Percentiles rank a stretch among this genome's conserved stretches.
These are phyloP conservation scores for Chloroceryle amazona DNA, from an alignment of 2,797 vertebrate genomes.

Conservation along the genomic window DNA sequence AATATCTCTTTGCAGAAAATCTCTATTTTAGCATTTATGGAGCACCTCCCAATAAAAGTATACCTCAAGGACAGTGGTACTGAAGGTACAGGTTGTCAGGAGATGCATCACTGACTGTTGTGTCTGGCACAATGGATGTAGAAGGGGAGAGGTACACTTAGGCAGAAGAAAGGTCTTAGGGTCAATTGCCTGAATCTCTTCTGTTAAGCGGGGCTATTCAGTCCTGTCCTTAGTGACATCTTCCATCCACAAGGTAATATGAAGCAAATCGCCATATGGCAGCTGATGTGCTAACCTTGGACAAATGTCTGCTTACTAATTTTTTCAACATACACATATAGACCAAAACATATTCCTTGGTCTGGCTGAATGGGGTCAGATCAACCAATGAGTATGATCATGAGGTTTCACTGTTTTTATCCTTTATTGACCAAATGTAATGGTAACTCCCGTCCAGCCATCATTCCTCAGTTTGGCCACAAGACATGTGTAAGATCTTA, in stretches of 20 bases:
- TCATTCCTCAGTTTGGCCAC: not conserved
- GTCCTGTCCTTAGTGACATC: not conserved
- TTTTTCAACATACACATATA: not conserved
- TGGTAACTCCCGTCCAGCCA: rapidly evolving
- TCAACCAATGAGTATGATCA: not conserved
- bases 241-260: not conserved
- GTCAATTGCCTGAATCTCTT: not conserved
- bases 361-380: not conserved
- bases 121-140: not conserved
- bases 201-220: not conserved
- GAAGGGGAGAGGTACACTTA: not conserved
- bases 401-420: not conserved
- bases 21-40: not conserved
- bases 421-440: not conserved
- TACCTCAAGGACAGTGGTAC: not conserved
- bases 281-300: not conserved
- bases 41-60: not conserved
- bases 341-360: not conserved
- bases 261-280: not conserved
- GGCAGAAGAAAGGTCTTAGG: not conserved
- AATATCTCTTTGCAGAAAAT: not conserved
- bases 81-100: not conserved
- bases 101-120: not conserved
- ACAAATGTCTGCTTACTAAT: not conserved
- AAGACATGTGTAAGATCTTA: not conserved